A percentile compares a stretch with the other conserved stretches of the same genome.
Evolutionary conservation across 2,797 vertebrate genomes (phyloP).

Genomic region (Chanos chanos): DNA sequence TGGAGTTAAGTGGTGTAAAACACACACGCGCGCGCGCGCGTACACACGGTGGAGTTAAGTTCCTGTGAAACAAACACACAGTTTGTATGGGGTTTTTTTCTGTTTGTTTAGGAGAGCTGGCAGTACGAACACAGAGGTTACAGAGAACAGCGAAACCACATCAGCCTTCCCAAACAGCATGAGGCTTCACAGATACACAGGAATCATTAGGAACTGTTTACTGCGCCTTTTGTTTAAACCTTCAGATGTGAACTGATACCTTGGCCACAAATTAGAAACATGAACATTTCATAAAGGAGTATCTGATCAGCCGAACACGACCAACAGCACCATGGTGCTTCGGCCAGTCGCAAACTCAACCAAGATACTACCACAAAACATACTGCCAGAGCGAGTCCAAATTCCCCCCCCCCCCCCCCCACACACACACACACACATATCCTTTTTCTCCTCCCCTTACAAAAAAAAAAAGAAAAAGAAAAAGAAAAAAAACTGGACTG

Average conservation of each 20-base stretch:
- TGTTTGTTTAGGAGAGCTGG: conserved; percentile 1
- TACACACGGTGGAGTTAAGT: too few relatives aligned
- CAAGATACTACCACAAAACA: too few relatives aligned
- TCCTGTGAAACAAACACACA: conserved; percentile 16
- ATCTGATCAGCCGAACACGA: background rate
- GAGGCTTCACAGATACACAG: conserved; percentile 13
- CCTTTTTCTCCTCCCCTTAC: too few relatives aligned
- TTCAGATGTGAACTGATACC: conserved; percentile 19
- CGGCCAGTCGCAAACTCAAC: background rate
- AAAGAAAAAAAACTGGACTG: conserved; percentile 14
- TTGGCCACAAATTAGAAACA: conserved; percentile 18
- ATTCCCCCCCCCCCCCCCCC: too few relatives aligned
- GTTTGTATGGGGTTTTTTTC: conserved; percentile 26
- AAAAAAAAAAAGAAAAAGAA: background rate
- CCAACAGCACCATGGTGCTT: background rate
- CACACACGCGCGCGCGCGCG: too few relatives aligned
- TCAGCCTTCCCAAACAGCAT: conserved; percentile 17
- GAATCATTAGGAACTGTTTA: conserved; percentile 25
- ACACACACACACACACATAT: too few relatives aligned
- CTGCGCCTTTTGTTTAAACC: too few relatives aligned
- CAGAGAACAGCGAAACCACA: background rate
- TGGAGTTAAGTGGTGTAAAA: too few relatives aligned
- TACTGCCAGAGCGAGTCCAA: too few relatives aligned
- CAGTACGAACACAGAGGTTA: background rate
- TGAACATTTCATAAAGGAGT: background rate